These are phyloP conservation scores for Gallinago solitaria DNA, from an alignment of 2,797 vertebrate species.

Conservation along the genomic window DNA sequence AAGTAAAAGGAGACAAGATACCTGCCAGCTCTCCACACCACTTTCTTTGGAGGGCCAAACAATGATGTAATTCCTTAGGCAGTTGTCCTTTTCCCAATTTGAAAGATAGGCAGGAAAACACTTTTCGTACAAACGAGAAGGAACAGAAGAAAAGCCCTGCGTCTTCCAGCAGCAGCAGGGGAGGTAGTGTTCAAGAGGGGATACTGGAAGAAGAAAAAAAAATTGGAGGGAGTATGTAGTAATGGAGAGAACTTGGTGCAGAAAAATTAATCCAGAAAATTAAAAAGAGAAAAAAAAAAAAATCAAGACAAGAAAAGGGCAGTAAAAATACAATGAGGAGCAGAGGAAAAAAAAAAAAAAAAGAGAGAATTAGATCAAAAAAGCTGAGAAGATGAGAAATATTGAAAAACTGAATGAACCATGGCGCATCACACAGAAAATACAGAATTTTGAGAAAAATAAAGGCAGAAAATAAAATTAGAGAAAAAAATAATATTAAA, in stretches of 20 bases:
- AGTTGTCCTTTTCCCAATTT: not conserved
- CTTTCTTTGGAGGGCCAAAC: not conserved
- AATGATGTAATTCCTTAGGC: not conserved
- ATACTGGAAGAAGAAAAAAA: not conserved
- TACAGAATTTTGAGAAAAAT: not conserved
- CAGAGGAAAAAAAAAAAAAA: not conserved
- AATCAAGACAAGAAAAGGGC: not conserved
- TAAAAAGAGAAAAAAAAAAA: not conserved
- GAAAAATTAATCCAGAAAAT: not conserved
- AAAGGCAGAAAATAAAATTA: not conserved
- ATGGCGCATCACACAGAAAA: not conserved
- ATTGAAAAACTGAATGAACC: not conserved
- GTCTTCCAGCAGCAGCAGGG: not conserved
- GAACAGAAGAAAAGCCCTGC: not conserved
- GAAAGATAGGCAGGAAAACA: not conserved
- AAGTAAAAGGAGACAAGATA: not conserved
- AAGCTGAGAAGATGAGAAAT: not conserved
- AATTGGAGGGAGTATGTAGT: not conserved
- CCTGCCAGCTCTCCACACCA: not conserved
- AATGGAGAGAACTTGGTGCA: not conserved
- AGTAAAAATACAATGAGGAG: not conserved
- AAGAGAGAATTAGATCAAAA: not conserved
- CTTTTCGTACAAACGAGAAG: not conserved
- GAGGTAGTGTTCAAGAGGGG: not conserved
- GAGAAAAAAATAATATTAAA: not conserved